Evolutionary conservation across 1,140 invertebrate genomes (phyloP).

Genomic region (Heliothis subflexa): DNA sequence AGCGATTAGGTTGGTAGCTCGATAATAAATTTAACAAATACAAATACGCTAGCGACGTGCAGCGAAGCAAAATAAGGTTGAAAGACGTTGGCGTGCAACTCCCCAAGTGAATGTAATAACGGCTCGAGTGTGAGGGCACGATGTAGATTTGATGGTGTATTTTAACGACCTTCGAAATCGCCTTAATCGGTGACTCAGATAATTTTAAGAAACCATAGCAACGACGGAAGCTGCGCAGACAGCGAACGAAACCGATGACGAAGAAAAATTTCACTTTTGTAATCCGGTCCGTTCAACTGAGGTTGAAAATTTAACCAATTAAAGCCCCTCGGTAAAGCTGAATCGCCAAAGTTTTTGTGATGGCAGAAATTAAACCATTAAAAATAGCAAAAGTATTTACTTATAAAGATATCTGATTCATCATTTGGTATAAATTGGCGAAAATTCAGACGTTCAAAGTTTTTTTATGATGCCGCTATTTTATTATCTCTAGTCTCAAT

Average conservation of each 20-base stretch:
- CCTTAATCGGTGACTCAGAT: slow-evolving; percentile 16
- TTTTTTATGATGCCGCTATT: no score
- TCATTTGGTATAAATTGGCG: no score
- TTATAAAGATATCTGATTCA: neutral
- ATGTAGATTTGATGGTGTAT: neutral
- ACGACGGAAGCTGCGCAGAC: slow-evolving; percentile 5
- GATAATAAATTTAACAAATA: neutral
- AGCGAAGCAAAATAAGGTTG: neutral
- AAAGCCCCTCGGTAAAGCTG: neutral
- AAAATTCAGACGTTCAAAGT: no score
- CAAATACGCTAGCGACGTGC: neutral
- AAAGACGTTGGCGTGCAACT: neutral
- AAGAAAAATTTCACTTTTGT: slow-evolving; percentile 42
- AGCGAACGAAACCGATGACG: slow-evolving; percentile 9
- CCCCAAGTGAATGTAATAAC: neutral
- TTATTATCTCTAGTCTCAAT: no score
- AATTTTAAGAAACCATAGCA: slow-evolving; percentile 25
- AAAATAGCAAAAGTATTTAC: neutral
- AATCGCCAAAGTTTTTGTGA: neutral
- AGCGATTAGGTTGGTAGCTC: neutral
- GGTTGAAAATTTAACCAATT: slow-evolving; percentile 6
- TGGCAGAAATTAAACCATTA: neutral
- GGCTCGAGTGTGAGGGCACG: neutral
- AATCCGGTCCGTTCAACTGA: slow-evolving; percentile 34
- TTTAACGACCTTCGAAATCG: slow-evolving; percentile 25